phyloP scores from a whole-genome alignment of 2,888 invertebrate species.

The Onchidella celtica region DNA sequence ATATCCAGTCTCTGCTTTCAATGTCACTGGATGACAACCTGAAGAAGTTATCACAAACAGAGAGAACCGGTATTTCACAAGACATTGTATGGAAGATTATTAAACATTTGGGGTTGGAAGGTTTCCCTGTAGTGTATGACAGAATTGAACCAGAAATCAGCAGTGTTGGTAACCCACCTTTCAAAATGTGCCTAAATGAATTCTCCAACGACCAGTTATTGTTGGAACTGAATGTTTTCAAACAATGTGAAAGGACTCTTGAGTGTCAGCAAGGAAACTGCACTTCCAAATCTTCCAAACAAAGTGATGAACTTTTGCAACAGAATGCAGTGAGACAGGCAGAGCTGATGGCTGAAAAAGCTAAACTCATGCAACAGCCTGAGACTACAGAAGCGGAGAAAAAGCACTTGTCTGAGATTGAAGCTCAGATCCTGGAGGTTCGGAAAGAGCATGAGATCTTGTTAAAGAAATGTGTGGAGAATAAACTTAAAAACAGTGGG shows the following conservation, averaged over 20 bases:
- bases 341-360: background rate
- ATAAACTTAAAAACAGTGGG: background rate
- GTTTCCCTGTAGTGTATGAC: background rate
- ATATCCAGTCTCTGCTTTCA: background rate
- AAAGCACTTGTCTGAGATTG: background rate
- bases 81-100: background rate
- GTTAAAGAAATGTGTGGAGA: background rate
- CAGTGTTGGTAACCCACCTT: slow-evolving; percentile 8
- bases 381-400: background rate
- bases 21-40: slow-evolving; percentile 11
- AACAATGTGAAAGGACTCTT: slow-evolving; percentile 13
- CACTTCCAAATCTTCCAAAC: background rate
- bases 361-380: too few species aligned
- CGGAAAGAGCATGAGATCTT: background rate
- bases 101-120: background rate
- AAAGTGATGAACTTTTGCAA: background rate
- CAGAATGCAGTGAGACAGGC: background rate
- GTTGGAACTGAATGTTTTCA: slow-evolving; percentile 38
- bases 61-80: background rate
- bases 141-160: slow-evolving; percentile 16
- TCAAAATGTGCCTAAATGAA: background rate
- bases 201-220: slow-evolving; percentile 29
- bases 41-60: background rate
- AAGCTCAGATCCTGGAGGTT: background rate
- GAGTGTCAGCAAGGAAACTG: background rate